A percentile compares a stretch with the other conserved stretches of the same genome.
Conservation (phyloP, 23 tunicate species). For the Oikopleura albicans region DNA sequence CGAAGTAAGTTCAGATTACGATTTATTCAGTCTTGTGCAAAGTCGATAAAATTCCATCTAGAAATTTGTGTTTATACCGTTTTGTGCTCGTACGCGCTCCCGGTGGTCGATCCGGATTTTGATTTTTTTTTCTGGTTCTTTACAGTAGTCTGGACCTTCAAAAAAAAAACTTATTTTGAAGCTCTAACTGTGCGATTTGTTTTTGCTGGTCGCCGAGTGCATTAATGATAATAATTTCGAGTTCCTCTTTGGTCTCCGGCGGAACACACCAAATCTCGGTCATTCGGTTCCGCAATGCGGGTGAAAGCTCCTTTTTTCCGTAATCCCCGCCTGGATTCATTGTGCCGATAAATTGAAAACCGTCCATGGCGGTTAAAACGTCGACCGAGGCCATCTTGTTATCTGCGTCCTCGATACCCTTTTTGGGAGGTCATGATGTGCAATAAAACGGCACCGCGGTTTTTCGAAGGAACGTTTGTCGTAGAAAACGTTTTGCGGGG, state of each 20-base stretch:
- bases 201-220: no score
- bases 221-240: conserved; percentile 35
- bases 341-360: conserved; percentile 76
- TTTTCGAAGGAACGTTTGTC: no score
- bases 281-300: conserved; percentile 81
- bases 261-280: conserved; percentile 83
- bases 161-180: no score
- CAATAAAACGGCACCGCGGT: neutral
- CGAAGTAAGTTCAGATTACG: no score
- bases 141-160: no score
- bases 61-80: no score
- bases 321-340: conserved; percentile 98
- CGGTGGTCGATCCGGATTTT: no score
- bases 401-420: neutral
- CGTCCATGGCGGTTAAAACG: conserved; percentile 25
- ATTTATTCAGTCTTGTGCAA: no score
- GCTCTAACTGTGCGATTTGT: no score
- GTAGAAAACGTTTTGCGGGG: no score
- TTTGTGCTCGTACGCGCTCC: no score
- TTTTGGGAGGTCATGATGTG: neutral
- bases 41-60: no score
- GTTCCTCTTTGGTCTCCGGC: conserved; percentile 28
- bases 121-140: neutral
- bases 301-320: conserved; percentile 95
- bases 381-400: conserved; percentile 19